Evolutionary conservation across 2,797 vertebrate genomes (phyloP), one percentile per base, ranked within the genome.

Genomic region (Pagetopsis macropterus): DNA sequence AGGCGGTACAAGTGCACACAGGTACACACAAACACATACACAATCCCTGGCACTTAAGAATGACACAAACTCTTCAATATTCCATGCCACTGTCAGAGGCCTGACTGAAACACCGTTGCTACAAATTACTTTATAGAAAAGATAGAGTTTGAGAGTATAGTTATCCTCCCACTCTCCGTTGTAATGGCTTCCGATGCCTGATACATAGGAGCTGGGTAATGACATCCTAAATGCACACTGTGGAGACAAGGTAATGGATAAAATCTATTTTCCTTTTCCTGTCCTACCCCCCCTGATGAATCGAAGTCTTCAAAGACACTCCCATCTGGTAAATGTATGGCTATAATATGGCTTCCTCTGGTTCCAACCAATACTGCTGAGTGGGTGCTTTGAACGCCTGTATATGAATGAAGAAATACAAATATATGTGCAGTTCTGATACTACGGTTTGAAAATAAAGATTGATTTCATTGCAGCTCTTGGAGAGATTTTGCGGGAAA

Each of bases 261-360:
- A 81, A 89, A 87, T 88, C 84, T 83, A 65, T 89, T 87, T 90
- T 78, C 79, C 77, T 82, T 72, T 82, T 83, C 76, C 79, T 81
- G 84, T 86, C 87, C 78, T 46, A 9, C 51, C 57, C 57, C 64
- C 70, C 63, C 76, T 73, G 78, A 90, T 87, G 78, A 84, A 89
- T 85, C 59, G 58, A 75, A 79, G 59, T 62, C 79, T 88, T 76
- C 59, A 74, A 76, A 84, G 73, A 82, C 76, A 51, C 67, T 65
- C 23, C 44, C 74, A 68, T 82, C 78, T 43, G 76, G 65, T 70
- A 83, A 82, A 87, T 87, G 90, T 77, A 84, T 78, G 66, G 72
- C 70, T 57, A 76, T 82, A 79, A 84, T 63, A 78, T 66, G 71
- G 71, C 74, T 81, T 84, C 52, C 65, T 65, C 58, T 67, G 70